phyloP scores from a whole-genome alignment of 2,797 vertebrate genomes.

The Vespertilio murinus region DNA sequence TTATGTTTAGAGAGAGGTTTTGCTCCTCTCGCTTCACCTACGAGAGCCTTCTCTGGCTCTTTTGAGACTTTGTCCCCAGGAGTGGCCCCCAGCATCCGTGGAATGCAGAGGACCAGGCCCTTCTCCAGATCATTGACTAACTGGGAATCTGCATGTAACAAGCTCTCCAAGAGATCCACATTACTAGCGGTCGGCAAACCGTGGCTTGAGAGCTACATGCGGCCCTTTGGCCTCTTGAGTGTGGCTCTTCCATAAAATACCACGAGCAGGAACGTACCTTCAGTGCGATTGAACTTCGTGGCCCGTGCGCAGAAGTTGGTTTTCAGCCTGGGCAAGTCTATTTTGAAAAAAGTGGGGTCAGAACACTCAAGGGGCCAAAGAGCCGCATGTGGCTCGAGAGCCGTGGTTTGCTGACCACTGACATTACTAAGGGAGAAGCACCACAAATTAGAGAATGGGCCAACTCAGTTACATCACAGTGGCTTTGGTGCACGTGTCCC shows the following conservation, averaged over 20 bases:
- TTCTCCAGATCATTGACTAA: neutral
- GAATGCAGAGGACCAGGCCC: neutral
- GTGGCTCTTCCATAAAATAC: no score
- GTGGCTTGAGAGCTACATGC: no score
- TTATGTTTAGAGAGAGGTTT: neutral
- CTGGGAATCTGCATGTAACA: neutral
- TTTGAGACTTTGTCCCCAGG: neutral
- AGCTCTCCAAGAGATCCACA: neutral
- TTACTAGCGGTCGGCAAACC: no score
- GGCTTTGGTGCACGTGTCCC: neutral
- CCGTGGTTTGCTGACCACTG: no score
- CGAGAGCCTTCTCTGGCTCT: rapidly evolving
- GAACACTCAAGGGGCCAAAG: no score
- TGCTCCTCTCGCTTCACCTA: neutral
- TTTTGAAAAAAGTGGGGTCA: no score
- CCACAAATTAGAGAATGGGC: neutral
- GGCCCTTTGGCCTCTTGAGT: no score
- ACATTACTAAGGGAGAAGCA: neutral
- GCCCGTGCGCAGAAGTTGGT: no score
- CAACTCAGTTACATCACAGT: neutral
- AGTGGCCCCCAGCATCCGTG: neutral
- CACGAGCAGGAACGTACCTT: no score
- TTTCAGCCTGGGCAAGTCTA: no score
- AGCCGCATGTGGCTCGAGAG: no score
- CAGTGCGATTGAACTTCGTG: no score